Conservation (phyloP, 2,888 invertebrate genomes). For the Troides helena region DNA sequence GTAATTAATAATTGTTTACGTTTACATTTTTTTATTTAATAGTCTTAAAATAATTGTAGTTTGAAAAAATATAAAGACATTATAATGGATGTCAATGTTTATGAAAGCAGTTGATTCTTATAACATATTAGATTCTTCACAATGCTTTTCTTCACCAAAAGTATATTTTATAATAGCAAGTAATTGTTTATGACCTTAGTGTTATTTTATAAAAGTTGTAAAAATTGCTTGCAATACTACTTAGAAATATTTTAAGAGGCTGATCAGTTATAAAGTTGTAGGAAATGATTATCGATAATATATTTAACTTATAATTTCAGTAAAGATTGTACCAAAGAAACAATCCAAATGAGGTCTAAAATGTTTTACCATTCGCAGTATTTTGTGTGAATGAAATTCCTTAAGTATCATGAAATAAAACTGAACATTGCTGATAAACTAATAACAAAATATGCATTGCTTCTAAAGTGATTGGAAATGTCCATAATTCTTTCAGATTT, state of each 20-base stretch:
- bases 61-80: too few relatives aligned
- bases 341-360: not conserved
- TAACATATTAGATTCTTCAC: too few relatives aligned
- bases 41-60: not conserved
- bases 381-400: not conserved
- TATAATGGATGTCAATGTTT: too few relatives aligned
- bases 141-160: too few relatives aligned
- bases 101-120: too few relatives aligned
- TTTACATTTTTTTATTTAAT: not conserved
- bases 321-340: constrained; percentile 17
- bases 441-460: not conserved
- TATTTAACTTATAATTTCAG: constrained; percentile 1
- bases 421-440: not conserved
- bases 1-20: not conserved
- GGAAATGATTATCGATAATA: not conserved
- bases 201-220: not conserved
- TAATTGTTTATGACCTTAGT: not conserved
- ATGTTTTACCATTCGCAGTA: not conserved
- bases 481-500: not conserved
- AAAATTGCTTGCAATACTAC: not conserved
- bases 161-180: not conserved
- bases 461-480: not conserved
- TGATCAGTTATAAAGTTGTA: not conserved
- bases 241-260: constrained; percentile 1
- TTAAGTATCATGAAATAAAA: not conserved